Evolutionary conservation across 2,797 vertebrate species (phyloP), one percentile per base, ranked within the genome.

Genomic region (Arctocebus calabarensis): DNA sequence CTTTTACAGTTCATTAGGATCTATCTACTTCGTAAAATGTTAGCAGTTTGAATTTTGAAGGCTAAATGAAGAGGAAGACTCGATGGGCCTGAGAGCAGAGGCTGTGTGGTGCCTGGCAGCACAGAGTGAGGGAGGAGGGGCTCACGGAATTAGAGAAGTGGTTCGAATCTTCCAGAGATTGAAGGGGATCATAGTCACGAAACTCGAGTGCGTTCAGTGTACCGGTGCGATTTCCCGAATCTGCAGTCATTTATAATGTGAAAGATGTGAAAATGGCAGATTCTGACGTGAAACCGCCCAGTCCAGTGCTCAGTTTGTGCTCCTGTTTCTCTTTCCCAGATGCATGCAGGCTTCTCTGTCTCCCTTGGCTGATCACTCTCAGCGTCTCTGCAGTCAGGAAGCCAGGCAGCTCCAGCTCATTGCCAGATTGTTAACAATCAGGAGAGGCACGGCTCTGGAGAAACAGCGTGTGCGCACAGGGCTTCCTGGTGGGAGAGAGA

Each of bases 1-100:
- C 86, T 95, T 96, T 96, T 95, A 74, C 84, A 96, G 91, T 84
- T 92, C 70, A 68, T 85, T 93, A 90, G 86, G 27, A 71, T 91
- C 37, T 68, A 71, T 90, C 37, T 68, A 27, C 23, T 90, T 96
- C 62, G 43, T 89, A 84, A 77, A n/a, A 83, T 90, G 86, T 57
- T 90, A 84, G 82, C 20, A 68, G 1, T 64, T 82, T 79, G 37
- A 73, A 57, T 61, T 84, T 37, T 52, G 6, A 77, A 66, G 57
- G 16, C 37, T 25, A 13, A 55, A 17, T 9, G 3, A 52, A 59
- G 81, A 45, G 66, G 45, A 40, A 64, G 25, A 70, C 5, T 19
- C 32, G 6, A 22, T 66, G 19, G 20, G 37, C 40, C 6, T 61
- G 55, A 77, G 89, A 37, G 17, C 37, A 17, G 52, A 83, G n/a